Conservation (phyloP, 2,888 invertebrate genomes). For the Phyto melanocephala region DNA sequence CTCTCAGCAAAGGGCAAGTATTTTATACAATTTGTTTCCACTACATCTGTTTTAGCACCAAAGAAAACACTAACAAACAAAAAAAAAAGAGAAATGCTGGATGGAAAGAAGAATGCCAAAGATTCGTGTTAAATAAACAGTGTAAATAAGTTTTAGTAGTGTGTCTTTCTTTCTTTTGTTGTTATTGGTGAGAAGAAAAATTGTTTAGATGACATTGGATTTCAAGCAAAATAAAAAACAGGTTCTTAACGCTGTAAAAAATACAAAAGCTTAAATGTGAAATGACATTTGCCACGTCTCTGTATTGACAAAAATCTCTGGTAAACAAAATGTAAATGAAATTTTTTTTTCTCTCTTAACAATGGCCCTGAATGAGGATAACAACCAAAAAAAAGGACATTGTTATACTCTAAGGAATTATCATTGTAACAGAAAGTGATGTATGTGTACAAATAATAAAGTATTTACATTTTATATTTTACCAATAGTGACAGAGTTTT, state of each 20-base stretch:
- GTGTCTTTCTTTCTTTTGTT: neutral
- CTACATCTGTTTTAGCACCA: neutral
- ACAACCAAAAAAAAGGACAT: constrained; percentile 45
- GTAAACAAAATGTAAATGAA: constrained; percentile 55
- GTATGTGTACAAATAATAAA: constrained; percentile 57
- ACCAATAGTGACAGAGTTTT: constrained; percentile 43
- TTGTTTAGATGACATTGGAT: constrained; percentile 75
- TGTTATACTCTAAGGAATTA: constrained; percentile 55
- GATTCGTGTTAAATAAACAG: constrained; percentile 73
- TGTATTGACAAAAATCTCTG: constrained; percentile 38
- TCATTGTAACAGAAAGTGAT: constrained; percentile 50
- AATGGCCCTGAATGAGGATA: constrained; percentile 51
- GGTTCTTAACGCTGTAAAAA: constrained; percentile 12
- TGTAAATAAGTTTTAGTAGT: constrained; percentile 47
- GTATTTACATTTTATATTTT: constrained; percentile 60
- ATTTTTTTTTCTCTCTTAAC: constrained; percentile 31
- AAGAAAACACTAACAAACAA: neutral
- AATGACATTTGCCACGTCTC: constrained; percentile 3
- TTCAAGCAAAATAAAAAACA: constrained; percentile 51
- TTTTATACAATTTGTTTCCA: neutral
- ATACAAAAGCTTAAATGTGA: constrained; percentile 22
- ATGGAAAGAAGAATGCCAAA: constrained; percentile 38
- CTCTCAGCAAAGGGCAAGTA: neutral
- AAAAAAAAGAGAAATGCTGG: constrained; percentile 9
- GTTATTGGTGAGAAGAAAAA: constrained; percentile 62